phyloP scores from a whole-genome alignment of 2,888 invertebrate genomes.

The Ptychoptera albimana region DNA sequence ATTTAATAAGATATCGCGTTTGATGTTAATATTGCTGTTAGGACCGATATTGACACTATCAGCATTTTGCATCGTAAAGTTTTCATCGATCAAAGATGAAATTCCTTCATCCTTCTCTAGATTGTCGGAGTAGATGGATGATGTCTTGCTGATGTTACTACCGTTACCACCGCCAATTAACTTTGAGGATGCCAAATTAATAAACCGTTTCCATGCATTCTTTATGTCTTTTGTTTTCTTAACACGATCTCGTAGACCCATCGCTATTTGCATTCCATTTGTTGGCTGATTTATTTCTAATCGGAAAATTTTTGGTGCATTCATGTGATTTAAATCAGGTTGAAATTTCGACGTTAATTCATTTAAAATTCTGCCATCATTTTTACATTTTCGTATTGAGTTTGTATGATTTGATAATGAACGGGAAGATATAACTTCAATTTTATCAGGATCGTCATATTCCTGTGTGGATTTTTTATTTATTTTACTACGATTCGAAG shows the following conservation, averaged over 20 bases:
- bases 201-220: conserved; percentile 31
- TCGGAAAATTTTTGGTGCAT: conserved; percentile 22
- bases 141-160: conserved; percentile 11
- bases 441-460: conserved; percentile 20
- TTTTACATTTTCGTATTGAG: background rate
- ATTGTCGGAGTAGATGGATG: conserved; percentile 6
- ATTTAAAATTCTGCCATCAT: background rate
- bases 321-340: conserved; percentile 10
- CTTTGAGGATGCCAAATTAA: conserved; percentile 29
- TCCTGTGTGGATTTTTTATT: background rate
- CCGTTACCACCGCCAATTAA: conserved; percentile 17
- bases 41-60: background rate
- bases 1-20: background rate
- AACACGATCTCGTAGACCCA: conserved; percentile 28
- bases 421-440: conserved; percentile 25
- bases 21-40: background rate
- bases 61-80: background rate
- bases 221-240: conserved; percentile 31
- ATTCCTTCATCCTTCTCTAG: conserved; percentile 23
- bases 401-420: conserved; percentile 17
- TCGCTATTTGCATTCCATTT: conserved; percentile 30
- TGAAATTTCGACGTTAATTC: background rate
- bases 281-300: conserved; percentile 26
- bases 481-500: background rate
- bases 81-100: conserved; percentile 22